Base-by-base conservation (phyloP, 23 tunicate genomes). In the Trididemnum nubilum region DNA sequence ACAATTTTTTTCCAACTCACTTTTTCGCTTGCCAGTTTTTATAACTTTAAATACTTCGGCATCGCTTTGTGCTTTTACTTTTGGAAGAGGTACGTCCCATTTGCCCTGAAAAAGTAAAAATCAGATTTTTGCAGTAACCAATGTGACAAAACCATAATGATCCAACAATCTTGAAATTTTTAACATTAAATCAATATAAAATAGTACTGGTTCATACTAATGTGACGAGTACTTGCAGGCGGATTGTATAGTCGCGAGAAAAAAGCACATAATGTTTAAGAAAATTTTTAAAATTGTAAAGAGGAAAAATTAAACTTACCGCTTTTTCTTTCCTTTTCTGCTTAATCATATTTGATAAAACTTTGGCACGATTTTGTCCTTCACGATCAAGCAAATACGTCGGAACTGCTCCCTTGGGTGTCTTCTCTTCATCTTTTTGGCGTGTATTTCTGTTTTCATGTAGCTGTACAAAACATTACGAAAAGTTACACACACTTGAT, bases 301-400 rank as follows among this genome's bases (percentile, higher is more conserved):
- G 18, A 22, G 5, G 3, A n/a, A 22, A 61, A 61, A 61, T 21
- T 21, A 37, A 12, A 71, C 92, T 81, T 64, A 87, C 92, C 57
- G 98, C 98, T 69, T 94, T 94, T 78, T 94, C 98, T 71, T 94
- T 94, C 33, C 98, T 38, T 52, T 94, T 94, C 37, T 94, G 98
- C 57, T 94, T 94, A 71, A 94, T 85, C 98, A 94, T 94, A 74
- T 94, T 94, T 2, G 98, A 94, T 33, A 94, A 64, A 74, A 94
- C 95, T 72, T 94, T 94, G 4, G 93, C 98, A 39, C 98, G 60
- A 37, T 78, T 89, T 63, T 94, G 98, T 0, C 87, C 86, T 50
- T 94, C 98, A 79, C 98, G 85, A 74, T 94, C 98, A 24, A 94
- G 88, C 36, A 94, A 81, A 71, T 94, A 94, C 0, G 90, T 83